phyloP scores from a whole-genome alignment of 2,113 vertebrate species.

The Anguilla japonica region DNA sequence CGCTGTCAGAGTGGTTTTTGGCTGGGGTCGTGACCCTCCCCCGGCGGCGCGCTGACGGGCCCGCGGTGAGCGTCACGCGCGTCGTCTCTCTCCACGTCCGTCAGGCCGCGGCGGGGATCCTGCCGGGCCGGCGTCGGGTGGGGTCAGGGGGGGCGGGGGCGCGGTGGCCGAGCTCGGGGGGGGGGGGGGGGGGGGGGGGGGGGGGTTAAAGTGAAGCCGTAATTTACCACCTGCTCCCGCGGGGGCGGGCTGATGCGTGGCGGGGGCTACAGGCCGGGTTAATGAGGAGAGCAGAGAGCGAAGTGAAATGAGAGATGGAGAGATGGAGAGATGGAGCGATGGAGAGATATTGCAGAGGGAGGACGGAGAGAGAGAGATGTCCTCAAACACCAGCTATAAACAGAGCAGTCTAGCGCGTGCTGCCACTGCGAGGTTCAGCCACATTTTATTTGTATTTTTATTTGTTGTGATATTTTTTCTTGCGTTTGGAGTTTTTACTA shows the following conservation, averaged over 20 bases:
- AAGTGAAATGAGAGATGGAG: neutral
- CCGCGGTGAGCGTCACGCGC: too few species aligned
- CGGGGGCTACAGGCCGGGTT: neutral
- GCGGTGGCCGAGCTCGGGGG: too few species aligned
- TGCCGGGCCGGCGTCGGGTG: too few species aligned
- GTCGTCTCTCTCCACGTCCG: neutral
- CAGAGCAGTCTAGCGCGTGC: neutral
- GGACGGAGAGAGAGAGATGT: neutral
- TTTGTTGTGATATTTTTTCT: neutral
- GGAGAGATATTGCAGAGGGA: neutral
- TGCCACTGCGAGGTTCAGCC: neutral
- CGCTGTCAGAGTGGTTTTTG: too few species aligned
- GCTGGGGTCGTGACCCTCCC: too few species aligned
- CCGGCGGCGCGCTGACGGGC: too few species aligned
- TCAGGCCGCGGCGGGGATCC: neutral
- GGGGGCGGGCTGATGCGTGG: neutral
- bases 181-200: neutral
- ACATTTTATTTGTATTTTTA: neutral
- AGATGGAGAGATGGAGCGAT: neutral
- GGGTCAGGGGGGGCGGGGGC: too few species aligned
- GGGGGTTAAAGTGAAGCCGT: constrained; percentile 1
- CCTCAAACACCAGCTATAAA: neutral
- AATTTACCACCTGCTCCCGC: constrained; percentile 13
- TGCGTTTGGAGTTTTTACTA: neutral
- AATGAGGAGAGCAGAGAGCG: constrained; percentile 10